Base-by-base conservation (phyloP, 2,888 invertebrate species). In the Phlogophora meticulosa region DNA sequence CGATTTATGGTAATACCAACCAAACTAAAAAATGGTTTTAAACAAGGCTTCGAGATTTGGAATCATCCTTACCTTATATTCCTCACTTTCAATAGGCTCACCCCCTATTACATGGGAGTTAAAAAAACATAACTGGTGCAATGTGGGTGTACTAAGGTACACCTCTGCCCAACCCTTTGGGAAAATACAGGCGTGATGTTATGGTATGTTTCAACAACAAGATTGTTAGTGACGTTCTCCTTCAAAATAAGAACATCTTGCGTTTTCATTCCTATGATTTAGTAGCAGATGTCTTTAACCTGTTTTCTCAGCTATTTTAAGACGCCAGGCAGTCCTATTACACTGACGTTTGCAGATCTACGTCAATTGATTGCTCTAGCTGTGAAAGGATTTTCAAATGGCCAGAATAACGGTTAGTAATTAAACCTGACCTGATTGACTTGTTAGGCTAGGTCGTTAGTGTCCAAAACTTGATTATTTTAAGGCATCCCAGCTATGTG, bases 361-460 rank as follows among this genome's bases (percentile, higher is more conserved):
- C 43, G 24, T 49, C 43, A 40, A 43, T 45, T 42, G 52, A 43
- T 67, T 15, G 15, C 17, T 48, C 7, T 49, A 51, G 24, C 43
- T 49, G 20, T 76, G 51, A 56, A 61, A 62, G 60, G 53, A 67
- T 72, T 36, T 28, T 49, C 9, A 9, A 55, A 63, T 60, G 38
- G 40, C 13, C n/a, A n/a, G 3, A 42, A 11, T 76, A 76, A 77
- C 77, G 57, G 77, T 77, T 61, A 57, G 52, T 72, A 59, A 72
- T 76, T 67, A 60, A 40, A 67, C 24, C 46, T 64, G 57, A 53
- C 76, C 67, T 57, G 62, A 36, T 63, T 63, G 63, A 63, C 63
- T 42, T 22, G 67, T 62, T 55, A 60, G 20, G 48, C 20, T 51
- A 56, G 51, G 73, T 64, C 42, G 63, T 72, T 72, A 77, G 75